Evolutionary conservation across 2,113 vertebrate genomes (phyloP).

Genomic region (Aptenodytes forsteri): DNA sequence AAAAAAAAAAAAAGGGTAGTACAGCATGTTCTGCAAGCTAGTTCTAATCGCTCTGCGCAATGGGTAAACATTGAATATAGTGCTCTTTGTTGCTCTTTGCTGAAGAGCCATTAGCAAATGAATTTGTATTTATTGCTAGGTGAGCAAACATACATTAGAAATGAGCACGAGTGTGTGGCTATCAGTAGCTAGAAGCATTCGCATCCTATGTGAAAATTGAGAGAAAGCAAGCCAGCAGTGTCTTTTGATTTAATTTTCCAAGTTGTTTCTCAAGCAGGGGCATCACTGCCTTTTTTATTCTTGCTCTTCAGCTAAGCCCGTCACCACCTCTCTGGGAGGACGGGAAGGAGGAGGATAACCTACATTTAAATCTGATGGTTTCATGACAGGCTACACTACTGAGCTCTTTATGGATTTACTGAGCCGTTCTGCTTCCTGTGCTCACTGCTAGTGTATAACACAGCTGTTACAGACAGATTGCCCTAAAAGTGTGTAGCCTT

Average conservation of each 20-base stretch:
- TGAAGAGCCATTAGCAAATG: slow-evolving; percentile 20
- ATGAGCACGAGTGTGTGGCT: neutral
- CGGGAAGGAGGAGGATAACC: slow-evolving; percentile 63
- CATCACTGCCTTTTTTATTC: neutral
- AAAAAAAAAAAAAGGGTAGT: neutral
- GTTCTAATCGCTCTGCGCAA: neutral
- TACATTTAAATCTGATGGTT: slow-evolving; percentile 61
- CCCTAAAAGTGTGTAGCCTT: slow-evolving; percentile 44
- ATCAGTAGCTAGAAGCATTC: neutral
- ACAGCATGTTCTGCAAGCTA: slow-evolving; percentile 9
- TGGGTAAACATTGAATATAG: neutral
- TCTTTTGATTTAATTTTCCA: neutral
- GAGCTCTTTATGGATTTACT: slow-evolving; percentile 56
- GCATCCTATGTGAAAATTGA: neutral
- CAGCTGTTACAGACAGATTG: slow-evolving; percentile 54
- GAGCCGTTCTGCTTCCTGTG: neutral
- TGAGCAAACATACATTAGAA: slow-evolving; percentile 12
- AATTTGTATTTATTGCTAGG: slow-evolving; percentile 7
- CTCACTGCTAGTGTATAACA: neutral
- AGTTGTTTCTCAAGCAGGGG: neutral
- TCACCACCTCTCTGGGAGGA: slow-evolving; percentile 2
- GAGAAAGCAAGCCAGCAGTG: neutral
- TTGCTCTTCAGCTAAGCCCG: slow-evolving; percentile 1
- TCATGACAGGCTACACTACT: slow-evolving; percentile 34
- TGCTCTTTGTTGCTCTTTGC: neutral